A percentile compares a stretch with the other conserved stretches of the same genome.
phyloP scores from a whole-genome alignment of 1,140 invertebrate genomes.

The Rhizoglyphus robini region DNA sequence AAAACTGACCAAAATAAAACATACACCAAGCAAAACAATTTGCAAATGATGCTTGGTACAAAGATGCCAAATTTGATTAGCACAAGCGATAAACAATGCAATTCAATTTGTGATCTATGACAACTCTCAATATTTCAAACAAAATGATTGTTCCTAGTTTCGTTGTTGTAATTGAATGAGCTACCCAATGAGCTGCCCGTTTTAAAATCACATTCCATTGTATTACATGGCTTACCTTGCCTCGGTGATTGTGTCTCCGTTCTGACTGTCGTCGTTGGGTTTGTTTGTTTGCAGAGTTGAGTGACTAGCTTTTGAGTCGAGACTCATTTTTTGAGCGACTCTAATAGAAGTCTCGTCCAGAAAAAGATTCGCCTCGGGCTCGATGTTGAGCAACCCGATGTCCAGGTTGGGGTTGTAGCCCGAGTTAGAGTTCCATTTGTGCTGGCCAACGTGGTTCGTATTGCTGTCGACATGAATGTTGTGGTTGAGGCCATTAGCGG shows the following conservation, averaged over 20 bases:
- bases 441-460: neutral
- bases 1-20: no score
- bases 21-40: no score
- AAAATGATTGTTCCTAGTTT: no score
- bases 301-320: neutral
- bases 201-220: no score
- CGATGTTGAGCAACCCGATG: neutral
- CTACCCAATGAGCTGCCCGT: no score
- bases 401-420: neutral
- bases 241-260: neutral
- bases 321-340: neutral
- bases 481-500: neutral
- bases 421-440: neutral
- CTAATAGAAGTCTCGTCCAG: neutral
- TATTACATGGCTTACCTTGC: neutral
- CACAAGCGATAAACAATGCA: no score
- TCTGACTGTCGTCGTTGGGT: neutral
- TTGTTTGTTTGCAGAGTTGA: neutral
- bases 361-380: conserved; percentile 9
- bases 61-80: no score
- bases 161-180: no score
- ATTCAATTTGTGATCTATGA: no score
- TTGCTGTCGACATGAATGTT: neutral
- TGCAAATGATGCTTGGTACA: no score
- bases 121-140: no score